Base-by-base conservation (phyloP, 2,113 vertebrate species). In the Lophochroa leadbeateri region DNA sequence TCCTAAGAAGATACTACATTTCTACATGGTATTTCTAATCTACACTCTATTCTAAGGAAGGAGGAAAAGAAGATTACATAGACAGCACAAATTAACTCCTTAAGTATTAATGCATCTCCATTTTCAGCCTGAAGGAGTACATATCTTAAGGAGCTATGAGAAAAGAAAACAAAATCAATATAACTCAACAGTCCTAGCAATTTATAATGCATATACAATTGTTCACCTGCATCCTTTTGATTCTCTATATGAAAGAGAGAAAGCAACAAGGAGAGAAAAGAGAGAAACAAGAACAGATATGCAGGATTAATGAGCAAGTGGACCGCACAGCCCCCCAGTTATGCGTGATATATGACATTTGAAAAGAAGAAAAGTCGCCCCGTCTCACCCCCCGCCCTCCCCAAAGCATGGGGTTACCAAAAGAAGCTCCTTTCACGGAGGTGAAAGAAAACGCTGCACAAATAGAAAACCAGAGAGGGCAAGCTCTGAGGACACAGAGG, bases 201-300 rank as follows among this genome's bases (percentile, higher is more conserved):
- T 98, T 98, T 98, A 98, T 98, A 98, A 99, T 98, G 98, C 98
- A 99, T 99, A 99, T 98, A 98, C 98, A 99, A 98, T 98, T 98
- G 98, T 99, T 99, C 99, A 99, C 98, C 99, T 99, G 98, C 98
- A 29, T 99, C 99, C 98, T 98, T 98, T 95, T 98, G 98, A 98
- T 99, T 99, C 98, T 99, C 98, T 98, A 98, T 99, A 98, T 99
- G 98, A 99, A 98, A 99, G 97, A 98, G 98, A 98, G 97, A 98
- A 97, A 99, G 98, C 97, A 97, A 98, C 94, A 97, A 97, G 97
- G 98, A 99, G 98, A 99, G 97, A 98, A 98, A 97, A 98, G 97
- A 98, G 98, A 98, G 97, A 98, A 98, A 98, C 97, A 99, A 99
- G 98, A 99, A 99, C 98, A 99, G 98, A 99, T 98, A 98, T 98